Base-by-base conservation (phyloP, 2,113 vertebrate genomes). In the Lutjanus erythropterus region DNA sequence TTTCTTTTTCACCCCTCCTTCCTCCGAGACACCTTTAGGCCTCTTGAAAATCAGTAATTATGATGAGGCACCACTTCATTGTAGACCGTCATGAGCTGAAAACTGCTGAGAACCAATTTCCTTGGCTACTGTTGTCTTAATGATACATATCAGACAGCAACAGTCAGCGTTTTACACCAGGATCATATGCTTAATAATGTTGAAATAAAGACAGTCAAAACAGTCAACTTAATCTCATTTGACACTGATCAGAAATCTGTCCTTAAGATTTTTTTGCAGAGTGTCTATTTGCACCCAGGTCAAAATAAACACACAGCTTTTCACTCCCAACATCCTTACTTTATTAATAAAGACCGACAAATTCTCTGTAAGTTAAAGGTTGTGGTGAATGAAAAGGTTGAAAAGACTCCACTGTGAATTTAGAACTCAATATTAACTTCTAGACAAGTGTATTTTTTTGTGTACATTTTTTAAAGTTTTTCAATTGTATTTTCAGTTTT, bases 91-190 rank as follows among this genome's bases (percentile, higher is more conserved):
- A 67, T 68, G 5, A 75, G 37, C 11, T 29, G 3, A 25, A 49
- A 56, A 31, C 41, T 66, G 60, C 74, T 37, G 21, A 46, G 16
- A 58, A 33, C 3, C 12, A 50, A 0, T 9, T 44, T 59, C 42
- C 8, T 27, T 16, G 61, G 16, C 47, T 59, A 6, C 29, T 50
- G 9, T n/a, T 75, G 33, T 67, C 62, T 65, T 69, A 16, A 55
- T 67, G 19, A 69, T 61, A 41, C 50, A 44, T n/a, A 71, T 47
- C 39, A 71, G 67, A 35, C 47, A 55, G 23, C 33, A 39, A 33
- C 52, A 37, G 50, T 58, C 52, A 58, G 7, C 31, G 39, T 19
- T 73, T 59, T 49, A 56, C 42, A 41, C 12, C 1, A n/a, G 42
- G 14, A 65, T 71, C 39, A 44, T 81, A 2, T 69, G 10, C 11